Percentiles rank a stretch among this genome's conserved stretches.
These are phyloP conservation scores for Xylocampa areola DNA, from an alignment of 2,888 invertebrate species.

Conservation along the genomic window DNA sequence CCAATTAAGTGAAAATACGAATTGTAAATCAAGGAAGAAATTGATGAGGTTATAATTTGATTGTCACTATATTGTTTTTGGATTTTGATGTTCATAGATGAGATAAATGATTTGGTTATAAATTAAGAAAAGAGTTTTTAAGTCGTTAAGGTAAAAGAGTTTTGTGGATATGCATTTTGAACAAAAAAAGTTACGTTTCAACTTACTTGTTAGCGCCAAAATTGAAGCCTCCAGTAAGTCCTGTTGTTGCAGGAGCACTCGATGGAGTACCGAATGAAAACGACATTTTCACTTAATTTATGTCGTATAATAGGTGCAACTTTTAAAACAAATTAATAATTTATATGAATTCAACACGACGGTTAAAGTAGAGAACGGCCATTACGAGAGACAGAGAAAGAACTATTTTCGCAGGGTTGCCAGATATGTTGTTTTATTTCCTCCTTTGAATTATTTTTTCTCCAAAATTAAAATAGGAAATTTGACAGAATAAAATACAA, in stretches of 20 bases:
- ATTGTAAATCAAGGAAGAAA: not conserved
- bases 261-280: conserved; percentile 85
- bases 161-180: no score
- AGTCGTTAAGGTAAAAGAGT: conserved; percentile 16
- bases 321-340: not conserved
- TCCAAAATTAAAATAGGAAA: no score
- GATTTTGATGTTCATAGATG: conserved; percentile 7
- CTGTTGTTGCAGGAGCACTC: conserved; percentile 84
- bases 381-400: no score
- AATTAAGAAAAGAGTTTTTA: conserved; percentile 1
- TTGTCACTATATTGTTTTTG: conserved; percentile 9
- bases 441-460: no score
- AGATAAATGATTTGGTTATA: not conserved
- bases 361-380: conserved; percentile 5
- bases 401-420: not conserved
- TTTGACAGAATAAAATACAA: no score
- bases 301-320: not conserved
- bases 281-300: conserved; percentile 70
- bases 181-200: conserved; percentile 12
- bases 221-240: conserved; percentile 79
- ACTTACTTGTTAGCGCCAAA: conserved; percentile 87
- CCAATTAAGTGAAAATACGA: no score
- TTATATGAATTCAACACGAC: not conserved
- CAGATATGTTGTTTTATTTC: no score
- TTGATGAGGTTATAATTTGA: conserved; percentile 22